Evolutionary conservation across 2,113 vertebrate species (phyloP).

Genomic region (Fregata magnificens): DNA sequence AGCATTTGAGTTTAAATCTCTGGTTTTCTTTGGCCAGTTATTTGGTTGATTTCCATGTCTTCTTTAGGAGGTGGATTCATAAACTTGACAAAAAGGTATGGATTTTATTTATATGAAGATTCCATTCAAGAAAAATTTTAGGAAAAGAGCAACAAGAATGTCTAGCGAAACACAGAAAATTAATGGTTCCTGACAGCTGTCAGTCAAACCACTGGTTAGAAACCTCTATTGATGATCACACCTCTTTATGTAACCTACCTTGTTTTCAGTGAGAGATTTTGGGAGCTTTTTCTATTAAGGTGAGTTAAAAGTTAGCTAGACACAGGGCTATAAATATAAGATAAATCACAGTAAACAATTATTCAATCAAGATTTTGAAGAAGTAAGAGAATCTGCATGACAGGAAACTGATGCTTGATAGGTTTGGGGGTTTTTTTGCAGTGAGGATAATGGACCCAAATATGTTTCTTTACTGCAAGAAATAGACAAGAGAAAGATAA

Average conservation of each 20-base stretch:
- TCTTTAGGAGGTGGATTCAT: not conserved
- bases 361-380: not conserved
- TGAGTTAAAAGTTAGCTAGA: not conserved
- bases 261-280: conserved; percentile 9
- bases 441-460: not conserved
- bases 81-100: not conserved
- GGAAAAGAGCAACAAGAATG: not conserved
- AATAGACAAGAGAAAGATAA: not conserved
- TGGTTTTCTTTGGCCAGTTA: not conserved
- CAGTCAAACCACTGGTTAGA: not conserved
- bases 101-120: not conserved
- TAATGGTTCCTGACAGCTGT: not conserved
- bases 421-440: not conserved
- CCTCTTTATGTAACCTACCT: not conserved
- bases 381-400: not conserved
- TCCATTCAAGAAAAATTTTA: not conserved
- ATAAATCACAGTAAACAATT: not conserved
- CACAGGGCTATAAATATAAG: not conserved
- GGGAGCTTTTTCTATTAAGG: not conserved
- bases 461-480: not conserved
- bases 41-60: not conserved
- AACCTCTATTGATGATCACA: not conserved
- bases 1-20: not conserved
- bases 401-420: not conserved
- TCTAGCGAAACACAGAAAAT: not conserved